Conservation (phyloP, 1,140 invertebrate species). For the Sycobia sp. region DNA sequence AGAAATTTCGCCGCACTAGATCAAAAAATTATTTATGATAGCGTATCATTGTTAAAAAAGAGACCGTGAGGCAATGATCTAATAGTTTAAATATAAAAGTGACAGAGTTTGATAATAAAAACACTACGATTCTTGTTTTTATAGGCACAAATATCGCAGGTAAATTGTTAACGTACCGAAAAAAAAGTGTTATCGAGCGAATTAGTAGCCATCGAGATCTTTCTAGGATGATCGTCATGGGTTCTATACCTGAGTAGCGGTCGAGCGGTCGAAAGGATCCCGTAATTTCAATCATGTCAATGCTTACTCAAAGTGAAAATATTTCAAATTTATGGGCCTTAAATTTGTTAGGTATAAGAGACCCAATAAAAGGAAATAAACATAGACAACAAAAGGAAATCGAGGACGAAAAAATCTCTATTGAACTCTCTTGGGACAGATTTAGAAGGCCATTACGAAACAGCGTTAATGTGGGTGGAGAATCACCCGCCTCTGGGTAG, state of each 20-base stretch:
- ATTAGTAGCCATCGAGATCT: slow-evolving; percentile 41
- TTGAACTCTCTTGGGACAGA: neutral
- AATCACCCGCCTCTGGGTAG: slow-evolving; percentile 37
- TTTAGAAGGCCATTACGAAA: slow-evolving; percentile 42
- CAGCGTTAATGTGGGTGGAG: slow-evolving; percentile 44
- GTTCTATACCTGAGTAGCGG: slow-evolving; percentile 39
- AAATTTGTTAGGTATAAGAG: no score
- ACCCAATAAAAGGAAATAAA: slow-evolving; percentile 43
- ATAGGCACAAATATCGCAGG: slow-evolving; percentile 48
- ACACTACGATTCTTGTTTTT: slow-evolving; percentile 37
- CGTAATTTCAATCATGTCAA: slow-evolving; percentile 13
- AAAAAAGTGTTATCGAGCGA: slow-evolving; percentile 29
- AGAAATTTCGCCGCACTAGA: slow-evolving; percentile 31
- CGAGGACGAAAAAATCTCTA: neutral
- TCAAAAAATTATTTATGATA: slow-evolving; percentile 34
- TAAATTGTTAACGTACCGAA: slow-evolving; percentile 43
- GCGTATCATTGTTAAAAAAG: neutral
- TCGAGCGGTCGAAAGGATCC: slow-evolving; percentile 4
- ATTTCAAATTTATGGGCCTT: slow-evolving; percentile 49
- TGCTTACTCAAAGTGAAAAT: slow-evolving; percentile 29
- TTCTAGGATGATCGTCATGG: slow-evolving; percentile 34
- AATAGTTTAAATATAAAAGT: slow-evolving; percentile 32
- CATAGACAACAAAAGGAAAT: slow-evolving; percentile 18
- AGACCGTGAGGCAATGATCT: slow-evolving; percentile 28
- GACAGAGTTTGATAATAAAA: slow-evolving; percentile 15